Evolutionary conservation across 2,888 invertebrate species (phyloP).

Genomic region (Hydrotaea diabolus): DNA sequence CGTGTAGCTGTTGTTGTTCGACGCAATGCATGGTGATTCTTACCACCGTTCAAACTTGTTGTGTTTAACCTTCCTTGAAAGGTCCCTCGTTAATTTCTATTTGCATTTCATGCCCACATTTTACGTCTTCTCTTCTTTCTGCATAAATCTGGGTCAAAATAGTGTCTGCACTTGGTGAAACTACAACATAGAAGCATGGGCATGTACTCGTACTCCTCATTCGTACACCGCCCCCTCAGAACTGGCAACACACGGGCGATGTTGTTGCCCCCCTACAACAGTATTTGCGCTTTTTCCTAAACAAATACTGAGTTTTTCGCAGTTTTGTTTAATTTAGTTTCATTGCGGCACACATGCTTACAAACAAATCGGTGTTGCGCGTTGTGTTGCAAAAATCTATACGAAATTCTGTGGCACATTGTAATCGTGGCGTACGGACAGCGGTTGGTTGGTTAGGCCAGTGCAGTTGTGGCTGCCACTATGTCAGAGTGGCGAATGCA

Average conservation of each 20-base stretch:
- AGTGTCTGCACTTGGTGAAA: constrained; percentile 1
- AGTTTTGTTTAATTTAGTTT: constrained; percentile 25
- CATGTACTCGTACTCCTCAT: not conserved
- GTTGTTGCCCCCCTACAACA: constrained; percentile 25
- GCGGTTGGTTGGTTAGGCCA: not conserved
- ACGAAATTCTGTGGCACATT: not conserved
- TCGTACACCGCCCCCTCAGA: not conserved
- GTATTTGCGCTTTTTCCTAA: constrained; percentile 29
- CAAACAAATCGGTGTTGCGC: not conserved
- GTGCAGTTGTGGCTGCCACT: not conserved
- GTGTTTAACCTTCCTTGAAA: not conserved
- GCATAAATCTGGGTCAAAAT: constrained; percentile 25
- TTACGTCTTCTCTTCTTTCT: not conserved
- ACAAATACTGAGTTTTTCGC: constrained; percentile 2
- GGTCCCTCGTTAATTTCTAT: not conserved
- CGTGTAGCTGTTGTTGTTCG: too few relatives aligned
- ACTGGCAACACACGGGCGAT: not conserved
- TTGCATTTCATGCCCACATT: not conserved
- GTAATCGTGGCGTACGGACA: not conserved
- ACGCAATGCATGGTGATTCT: too few relatives aligned
- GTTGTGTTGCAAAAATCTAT: constrained; percentile 21
- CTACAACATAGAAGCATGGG: not conserved
- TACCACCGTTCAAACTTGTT: too few relatives aligned
- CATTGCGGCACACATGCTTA: not conserved
- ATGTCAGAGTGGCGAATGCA: constrained; percentile 2